Conservation (phyloP, 2,888 invertebrate genomes). For the Caenorhabditis auriculariae region DNA sequence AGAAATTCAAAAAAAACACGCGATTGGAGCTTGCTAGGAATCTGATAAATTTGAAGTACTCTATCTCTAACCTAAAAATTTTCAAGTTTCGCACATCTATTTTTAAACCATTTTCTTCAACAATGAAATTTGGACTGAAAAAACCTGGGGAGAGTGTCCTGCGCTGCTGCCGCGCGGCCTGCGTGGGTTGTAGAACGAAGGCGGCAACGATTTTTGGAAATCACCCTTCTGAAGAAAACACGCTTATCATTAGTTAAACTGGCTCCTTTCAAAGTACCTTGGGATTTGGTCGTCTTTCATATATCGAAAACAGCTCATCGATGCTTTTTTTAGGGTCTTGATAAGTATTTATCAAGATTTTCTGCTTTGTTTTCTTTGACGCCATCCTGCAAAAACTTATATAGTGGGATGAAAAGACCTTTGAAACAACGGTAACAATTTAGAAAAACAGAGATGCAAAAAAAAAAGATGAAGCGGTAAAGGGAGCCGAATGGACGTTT, state of each 20-base stretch:
- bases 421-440: not conserved
- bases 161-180: constrained; percentile 35
- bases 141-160: constrained; percentile 38
- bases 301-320: constrained; percentile 24
- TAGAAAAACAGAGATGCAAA: not conserved
- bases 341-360: constrained; percentile 21
- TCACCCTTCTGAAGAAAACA: not conserved
- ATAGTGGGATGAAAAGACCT: not conserved
- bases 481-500: not conserved
- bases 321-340: constrained; percentile 27
- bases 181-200: constrained; percentile 18
- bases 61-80: too few relatives aligned
- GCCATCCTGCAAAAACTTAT: constrained; percentile 12
- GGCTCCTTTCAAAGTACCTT: constrained; percentile 9
- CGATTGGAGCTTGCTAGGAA: too few relatives aligned
- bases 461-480: constrained; percentile 1
- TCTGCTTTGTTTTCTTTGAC: constrained; percentile 11
- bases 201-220: constrained; percentile 24
- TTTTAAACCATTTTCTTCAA: too few relatives aligned
- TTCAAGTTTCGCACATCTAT: too few relatives aligned
- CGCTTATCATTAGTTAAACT: not conserved
- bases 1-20: too few relatives aligned
- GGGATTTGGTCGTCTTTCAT: constrained; percentile 26
- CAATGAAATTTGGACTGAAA: too few relatives aligned
- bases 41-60: too few relatives aligned